phyloP scores from a whole-genome alignment of 2,113 vertebrate genomes.

The Motacilla tschutschensis region DNA sequence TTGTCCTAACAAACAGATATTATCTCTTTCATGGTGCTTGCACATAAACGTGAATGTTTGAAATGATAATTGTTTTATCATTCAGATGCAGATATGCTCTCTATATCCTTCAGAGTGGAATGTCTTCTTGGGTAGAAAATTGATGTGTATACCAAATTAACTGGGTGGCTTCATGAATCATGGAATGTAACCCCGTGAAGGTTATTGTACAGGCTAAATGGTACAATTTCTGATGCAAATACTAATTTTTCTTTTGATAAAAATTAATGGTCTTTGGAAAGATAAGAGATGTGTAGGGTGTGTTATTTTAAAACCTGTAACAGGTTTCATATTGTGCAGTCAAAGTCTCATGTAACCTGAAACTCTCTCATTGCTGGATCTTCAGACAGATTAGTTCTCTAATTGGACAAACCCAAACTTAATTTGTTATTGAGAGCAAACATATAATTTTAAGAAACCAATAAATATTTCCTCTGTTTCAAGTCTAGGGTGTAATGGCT shows the following conservation, averaged over 20 bases:
- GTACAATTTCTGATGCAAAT: neutral
- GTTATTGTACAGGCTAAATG: neutral
- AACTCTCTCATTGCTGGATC: neutral
- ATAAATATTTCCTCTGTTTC: neutral
- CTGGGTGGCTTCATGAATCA: rapidly evolving
- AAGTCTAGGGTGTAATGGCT: neutral
- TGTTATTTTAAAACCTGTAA: neutral
- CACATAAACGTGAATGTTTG: rapidly evolving
- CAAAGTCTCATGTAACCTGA: neutral
- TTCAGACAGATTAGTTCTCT: neutral
- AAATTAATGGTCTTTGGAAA: neutral
- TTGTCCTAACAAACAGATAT: neutral
- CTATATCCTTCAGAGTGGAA: neutral
- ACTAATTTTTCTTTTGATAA: neutral
- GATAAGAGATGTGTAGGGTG: neutral
- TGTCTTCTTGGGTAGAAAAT: neutral
- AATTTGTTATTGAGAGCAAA: neutral
- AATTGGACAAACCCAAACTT: neutral
- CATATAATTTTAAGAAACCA: neutral
- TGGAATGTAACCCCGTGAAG: neutral
- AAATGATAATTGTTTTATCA: neutral
- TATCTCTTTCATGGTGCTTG: neutral
- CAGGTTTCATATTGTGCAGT: neutral
- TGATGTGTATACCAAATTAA: neutral
- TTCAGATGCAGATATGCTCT: neutral